A percentile compares a stretch with the other conserved stretches of the same genome.
phyloP scores from a whole-genome alignment of 2,797 vertebrate species.

The Linurgus olivaceus region DNA sequence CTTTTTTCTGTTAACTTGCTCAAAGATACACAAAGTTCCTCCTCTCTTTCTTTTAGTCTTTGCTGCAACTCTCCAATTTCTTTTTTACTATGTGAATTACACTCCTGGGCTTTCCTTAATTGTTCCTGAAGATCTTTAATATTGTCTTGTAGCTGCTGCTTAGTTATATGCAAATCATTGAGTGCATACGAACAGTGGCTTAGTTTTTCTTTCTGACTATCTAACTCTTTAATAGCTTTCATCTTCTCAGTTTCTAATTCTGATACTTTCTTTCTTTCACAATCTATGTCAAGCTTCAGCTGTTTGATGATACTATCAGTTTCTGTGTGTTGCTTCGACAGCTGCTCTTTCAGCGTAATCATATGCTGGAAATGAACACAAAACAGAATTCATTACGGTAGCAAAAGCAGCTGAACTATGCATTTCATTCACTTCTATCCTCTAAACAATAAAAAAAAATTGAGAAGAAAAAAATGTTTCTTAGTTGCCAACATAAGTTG shows the following conservation, averaged over 20 bases:
- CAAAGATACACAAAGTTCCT: constrained; percentile 72
- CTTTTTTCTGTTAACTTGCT: constrained; percentile 64
- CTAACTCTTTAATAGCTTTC: constrained; percentile 77
- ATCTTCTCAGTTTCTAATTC: constrained; percentile 74
- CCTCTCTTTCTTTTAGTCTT: constrained; percentile 78
- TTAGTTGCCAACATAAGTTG: fast-evolving
- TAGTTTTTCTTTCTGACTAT: constrained; percentile 81
- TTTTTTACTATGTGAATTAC: constrained; percentile 68
- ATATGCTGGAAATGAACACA: constrained; percentile 82
- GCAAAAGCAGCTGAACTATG: background rate
- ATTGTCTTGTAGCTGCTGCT: constrained; percentile 82
- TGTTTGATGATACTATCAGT: constrained; percentile 71
- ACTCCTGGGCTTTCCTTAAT: constrained; percentile 78
- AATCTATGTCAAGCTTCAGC: constrained; percentile 77
- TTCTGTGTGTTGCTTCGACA: constrained; percentile 82
- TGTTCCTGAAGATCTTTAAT: constrained; percentile 83
- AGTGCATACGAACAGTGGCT: constrained; percentile 83
- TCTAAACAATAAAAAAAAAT: background rate
- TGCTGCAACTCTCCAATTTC: constrained; percentile 80
- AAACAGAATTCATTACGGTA: background rate
- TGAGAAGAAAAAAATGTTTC: background rate
- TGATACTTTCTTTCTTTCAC: constrained; percentile 71
- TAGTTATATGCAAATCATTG: constrained; percentile 85
- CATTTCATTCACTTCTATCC: background rate
- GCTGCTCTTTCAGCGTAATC: constrained; percentile 90